These are phyloP conservation scores for Apis laboriosa DNA, from an alignment of 1,140 invertebrate species.

Conservation along the genomic window DNA sequence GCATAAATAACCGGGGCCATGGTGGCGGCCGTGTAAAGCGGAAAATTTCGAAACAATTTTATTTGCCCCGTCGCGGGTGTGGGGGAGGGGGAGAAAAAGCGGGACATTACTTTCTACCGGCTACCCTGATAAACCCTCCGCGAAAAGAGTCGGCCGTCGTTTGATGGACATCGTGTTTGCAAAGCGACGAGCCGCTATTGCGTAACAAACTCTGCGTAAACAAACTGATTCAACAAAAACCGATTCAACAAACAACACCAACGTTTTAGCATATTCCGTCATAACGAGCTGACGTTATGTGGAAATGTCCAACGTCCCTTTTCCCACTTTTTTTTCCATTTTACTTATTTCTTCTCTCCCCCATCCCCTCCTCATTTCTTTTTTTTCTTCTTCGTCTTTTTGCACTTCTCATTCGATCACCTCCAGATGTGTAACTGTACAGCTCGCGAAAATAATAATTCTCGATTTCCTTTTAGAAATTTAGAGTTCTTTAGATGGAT, in stretches of 20 bases:
- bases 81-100: neutral
- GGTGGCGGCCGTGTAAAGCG: neutral
- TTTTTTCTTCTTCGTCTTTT: neutral
- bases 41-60: constrained; percentile 21
- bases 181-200: constrained; percentile 4
- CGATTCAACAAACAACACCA: constrained; percentile 33
- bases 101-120: neutral
- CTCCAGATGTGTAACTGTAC: neutral
- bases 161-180: constrained; percentile 21
- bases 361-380: neutral
- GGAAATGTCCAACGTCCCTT: neutral
- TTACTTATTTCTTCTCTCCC: neutral
- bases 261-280: constrained; percentile 23
- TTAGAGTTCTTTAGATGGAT: constrained; percentile 1
- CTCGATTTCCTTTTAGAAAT: neutral
- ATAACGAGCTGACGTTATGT: neutral
- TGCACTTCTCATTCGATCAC: neutral
- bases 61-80: neutral
- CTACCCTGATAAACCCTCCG: neutral
- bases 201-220: constrained; percentile 2
- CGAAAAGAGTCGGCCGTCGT: neutral
- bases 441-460: constrained; percentile 2
- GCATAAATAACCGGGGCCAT: neutral
- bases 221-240: constrained; percentile 31
- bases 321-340: no score